Conservation (phyloP, 2,888 invertebrate species). For the Morpho helenor region DNA sequence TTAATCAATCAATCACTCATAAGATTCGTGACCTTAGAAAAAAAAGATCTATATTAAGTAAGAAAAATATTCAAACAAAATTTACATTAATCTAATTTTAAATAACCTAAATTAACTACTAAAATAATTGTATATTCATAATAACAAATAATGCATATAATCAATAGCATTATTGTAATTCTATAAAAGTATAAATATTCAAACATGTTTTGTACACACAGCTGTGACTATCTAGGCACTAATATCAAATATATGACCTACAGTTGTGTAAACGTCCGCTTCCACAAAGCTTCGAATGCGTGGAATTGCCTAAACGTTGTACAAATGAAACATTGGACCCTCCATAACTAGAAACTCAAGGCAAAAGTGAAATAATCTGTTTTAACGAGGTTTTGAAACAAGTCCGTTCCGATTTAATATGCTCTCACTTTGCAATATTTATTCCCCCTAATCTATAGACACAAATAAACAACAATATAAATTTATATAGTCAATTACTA, state of each 20-base stretch:
- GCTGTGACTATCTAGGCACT: not conserved
- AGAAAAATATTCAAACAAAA: too few species aligned
- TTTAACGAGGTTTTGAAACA: constrained; percentile 12
- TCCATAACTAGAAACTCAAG: constrained; percentile 13
- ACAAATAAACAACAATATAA: constrained; percentile 2
- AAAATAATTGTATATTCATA: too few species aligned
- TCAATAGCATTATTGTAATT: too few species aligned
- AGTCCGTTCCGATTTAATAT: constrained; percentile 6
- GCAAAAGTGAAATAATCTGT: constrained; percentile 10
- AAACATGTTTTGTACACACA: too few species aligned
- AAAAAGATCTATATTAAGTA: too few species aligned
- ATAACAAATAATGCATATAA: too few species aligned
- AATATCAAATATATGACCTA: not conserved
- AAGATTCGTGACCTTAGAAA: too few species aligned
- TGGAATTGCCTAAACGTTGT: constrained; percentile 4
- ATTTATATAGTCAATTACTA: constrained; percentile 5
- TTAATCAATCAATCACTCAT: too few species aligned
- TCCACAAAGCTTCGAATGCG: constrained; percentile 6
- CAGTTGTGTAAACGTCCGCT: not conserved
- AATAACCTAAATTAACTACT: too few species aligned
- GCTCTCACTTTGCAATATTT: constrained; percentile 4
- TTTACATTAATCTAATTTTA: too few species aligned
- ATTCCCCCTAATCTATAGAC: constrained; percentile 5
- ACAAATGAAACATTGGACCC: constrained; percentile 7
- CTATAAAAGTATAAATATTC: too few species aligned